Base-by-base conservation (phyloP, 30 jellyfish, hydroid and myxozoan species). In the Aurelia sp. region DNA sequence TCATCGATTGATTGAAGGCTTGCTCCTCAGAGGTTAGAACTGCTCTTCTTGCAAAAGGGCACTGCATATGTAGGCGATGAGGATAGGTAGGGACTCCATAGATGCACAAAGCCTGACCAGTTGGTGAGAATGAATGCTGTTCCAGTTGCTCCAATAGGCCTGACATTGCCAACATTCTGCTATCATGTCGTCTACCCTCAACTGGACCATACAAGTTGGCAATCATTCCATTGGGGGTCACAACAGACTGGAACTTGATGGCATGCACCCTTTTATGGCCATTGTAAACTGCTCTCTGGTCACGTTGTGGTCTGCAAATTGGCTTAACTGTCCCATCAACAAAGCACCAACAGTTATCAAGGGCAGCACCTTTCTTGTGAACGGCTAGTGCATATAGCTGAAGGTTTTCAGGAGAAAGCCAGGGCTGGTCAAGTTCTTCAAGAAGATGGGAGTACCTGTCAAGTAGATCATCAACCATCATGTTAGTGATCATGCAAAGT, bases 181-280 rank as follows among this genome's bases (percentile, higher is more conserved):
- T 65, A 70, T 79, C 90, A 35, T 79, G 90, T 55, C 84, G 48
- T n/a, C 76, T 41, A n/a, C 81, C 86, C 77, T 71, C 96, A 12
- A 71, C 90, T 27, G 93, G 96, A 12, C 93, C 96, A 44, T 10
- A 84, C 18, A 91, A 68, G 55, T 66, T 78, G 18, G 96, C 92
- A 9, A 84, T 76, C 79, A 84, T 33, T 47, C 96, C 92, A 91
- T 74, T 91, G 30, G 97, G 91, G 53, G 97, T 85, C 57, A 71
- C 96, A 40, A 91, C 78, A 13, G 93, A 84, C n/a, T n/a, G n/a
- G n/a, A n/a, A n/a, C n/a, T n/a, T n/a, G n/a, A n/a, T n/a, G n/a
- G n/a, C n/a, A n/a, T n/a, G n/a, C n/a, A 91, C 97, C 65, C 97
- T 57, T 71, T 85, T 85, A 58, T 91, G 97, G 19, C 97, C 96